Evolutionary conservation across 2,888 invertebrate genomes (phyloP), one percentile per base, ranked within the genome.

Genomic region (Tineola bisselliella): DNA sequence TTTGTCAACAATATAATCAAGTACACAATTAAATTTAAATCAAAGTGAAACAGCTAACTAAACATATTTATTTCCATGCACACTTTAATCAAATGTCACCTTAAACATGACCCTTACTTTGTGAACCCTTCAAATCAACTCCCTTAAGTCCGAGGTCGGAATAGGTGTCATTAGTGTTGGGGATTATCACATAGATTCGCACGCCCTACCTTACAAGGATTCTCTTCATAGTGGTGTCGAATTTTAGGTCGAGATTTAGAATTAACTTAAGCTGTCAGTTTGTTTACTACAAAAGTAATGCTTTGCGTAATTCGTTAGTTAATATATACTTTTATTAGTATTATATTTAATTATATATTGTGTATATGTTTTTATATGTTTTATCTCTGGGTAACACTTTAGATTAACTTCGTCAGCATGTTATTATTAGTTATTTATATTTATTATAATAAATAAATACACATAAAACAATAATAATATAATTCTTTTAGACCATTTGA

Each of bases 121-220:
- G 43, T 13, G 43, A 3, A 15, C 48, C 48, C 17, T 15, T 13
- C 6, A 48, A 48, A 48, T 2, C 15, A 15, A 48, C 13, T 48
- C 48, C 38, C 48, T 48, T 48, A 48, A 48, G 48, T 48, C 33
- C 13, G 58, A 33, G 58, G 58, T 58, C 58, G 58, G 11, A 58
- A 17, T 48, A 65, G 68, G 74, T 70, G 73, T 71, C 72, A 71
- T 72, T 70, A 69, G 64, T 38, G 54, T 62, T 65, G 18, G 61
- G 71, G 72, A 72, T 75, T 68, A 76, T 74, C 74, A 68, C 64
- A 66, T 68, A 67, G 70, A 66, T 70, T 74, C 70, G 67, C 71
- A 68, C 71, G 68, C 61, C 63, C 60, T 25, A 18, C 17, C 54
- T 62, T 33, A 44, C 66, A 67, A 61, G 74, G 74, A 70, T 73